Conservation (phyloP, 37 sponge, comb jelly and placozoan genomes). For the Chondrilla cf. caribensis region DNA sequence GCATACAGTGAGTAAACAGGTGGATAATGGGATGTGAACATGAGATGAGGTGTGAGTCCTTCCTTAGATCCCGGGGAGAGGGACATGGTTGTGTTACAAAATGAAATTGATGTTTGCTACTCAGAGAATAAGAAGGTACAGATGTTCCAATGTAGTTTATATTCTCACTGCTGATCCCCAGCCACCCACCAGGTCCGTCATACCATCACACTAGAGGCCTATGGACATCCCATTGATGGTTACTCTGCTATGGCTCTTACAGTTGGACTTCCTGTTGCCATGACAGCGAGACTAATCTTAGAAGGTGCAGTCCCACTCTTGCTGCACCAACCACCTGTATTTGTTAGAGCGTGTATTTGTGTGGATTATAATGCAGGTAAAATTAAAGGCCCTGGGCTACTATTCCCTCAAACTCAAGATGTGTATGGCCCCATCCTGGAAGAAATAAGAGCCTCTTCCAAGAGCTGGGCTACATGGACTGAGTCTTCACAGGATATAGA, state of each 20-base stretch:
- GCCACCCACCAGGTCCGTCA: constrained; percentile 36
- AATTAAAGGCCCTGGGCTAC: constrained; percentile 59
- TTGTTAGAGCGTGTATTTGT: too few species aligned
- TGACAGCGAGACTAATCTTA: constrained; percentile 82
- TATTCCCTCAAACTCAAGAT: constrained; percentile 64
- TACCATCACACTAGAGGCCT: constrained; percentile 51
- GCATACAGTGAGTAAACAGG: constrained; percentile 17
- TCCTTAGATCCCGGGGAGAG: constrained; percentile 50
- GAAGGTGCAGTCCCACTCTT: constrained; percentile 30
- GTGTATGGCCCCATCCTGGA: constrained; percentile 77
- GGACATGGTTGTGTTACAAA: constrained; percentile 70
- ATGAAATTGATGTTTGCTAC: constrained; percentile 62
- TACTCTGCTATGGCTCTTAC: constrained; percentile 86
- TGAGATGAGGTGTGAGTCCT: background rate
- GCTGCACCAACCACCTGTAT: background rate
- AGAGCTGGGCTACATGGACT: constrained; percentile 12
- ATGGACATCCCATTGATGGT: constrained; percentile 57
- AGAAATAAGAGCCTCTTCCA: constrained; percentile 23
- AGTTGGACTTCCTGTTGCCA: constrained; percentile 89
- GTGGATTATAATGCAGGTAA: constrained; percentile 56
- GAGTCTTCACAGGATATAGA: too few species aligned
- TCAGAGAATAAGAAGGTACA: constrained; percentile 19
- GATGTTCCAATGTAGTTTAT: too few species aligned
- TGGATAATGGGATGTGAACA: too few species aligned
- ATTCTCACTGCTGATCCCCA: too few species aligned